Conservation (phyloP, 2,888 invertebrate genomes). For the Artemia sinica region DNA sequence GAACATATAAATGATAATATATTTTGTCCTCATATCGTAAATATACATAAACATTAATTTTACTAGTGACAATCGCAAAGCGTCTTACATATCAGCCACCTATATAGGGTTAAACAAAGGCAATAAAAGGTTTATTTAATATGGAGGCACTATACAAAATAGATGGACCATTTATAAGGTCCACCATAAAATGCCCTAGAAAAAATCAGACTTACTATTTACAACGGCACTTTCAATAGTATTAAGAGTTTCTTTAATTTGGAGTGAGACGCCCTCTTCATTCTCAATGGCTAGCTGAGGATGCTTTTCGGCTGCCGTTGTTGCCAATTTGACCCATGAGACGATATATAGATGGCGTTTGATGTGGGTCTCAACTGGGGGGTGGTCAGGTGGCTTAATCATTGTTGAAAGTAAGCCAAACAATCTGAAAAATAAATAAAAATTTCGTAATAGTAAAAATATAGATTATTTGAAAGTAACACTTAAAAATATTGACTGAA, state of each 20-base stretch:
- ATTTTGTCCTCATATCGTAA: too few relatives aligned
- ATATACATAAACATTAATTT: too few relatives aligned
- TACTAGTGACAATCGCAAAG: too few relatives aligned
- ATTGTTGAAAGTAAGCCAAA: neutral
- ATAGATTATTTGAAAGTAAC: too few relatives aligned
- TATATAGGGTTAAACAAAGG: too few relatives aligned
- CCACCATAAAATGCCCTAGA: too few relatives aligned
- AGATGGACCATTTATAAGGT: too few relatives aligned
- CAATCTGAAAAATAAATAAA: neutral
- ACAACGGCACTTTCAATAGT: neutral
- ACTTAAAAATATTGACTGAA: too few relatives aligned
- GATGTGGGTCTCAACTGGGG: neutral
- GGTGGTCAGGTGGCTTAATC: neutral
- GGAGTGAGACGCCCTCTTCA: neutral
- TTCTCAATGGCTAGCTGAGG: neutral
- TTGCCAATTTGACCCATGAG: neutral
- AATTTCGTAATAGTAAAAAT: neutral
- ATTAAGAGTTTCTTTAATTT: conserved; percentile 3
- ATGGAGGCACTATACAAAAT: too few relatives aligned
- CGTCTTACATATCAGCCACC: too few relatives aligned
- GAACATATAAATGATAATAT: too few relatives aligned
- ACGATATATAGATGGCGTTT: neutral
- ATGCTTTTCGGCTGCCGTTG: neutral
- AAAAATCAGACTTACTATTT: neutral
- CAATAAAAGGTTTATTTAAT: too few relatives aligned